Percentiles rank a stretch among this genome's conserved stretches.
These are phyloP conservation scores for Harlomillsia oculata DNA, from an alignment of 1,140 invertebrate genomes.

Conservation along the genomic window DNA sequence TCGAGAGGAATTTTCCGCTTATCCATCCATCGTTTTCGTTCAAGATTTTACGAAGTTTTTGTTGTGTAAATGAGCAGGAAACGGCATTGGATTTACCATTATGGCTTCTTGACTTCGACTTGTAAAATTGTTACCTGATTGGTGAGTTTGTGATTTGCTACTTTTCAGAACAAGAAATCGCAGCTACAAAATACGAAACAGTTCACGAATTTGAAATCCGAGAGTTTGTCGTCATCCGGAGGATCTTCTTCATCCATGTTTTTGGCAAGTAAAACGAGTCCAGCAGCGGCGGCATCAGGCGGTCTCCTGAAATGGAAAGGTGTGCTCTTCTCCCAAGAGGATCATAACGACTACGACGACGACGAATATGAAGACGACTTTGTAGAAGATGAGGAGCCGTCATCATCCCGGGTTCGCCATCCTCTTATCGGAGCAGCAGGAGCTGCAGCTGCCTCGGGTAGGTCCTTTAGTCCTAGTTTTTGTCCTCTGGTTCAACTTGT, in stretches of 20 bases:
- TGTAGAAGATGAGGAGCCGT: constrained; percentile 35
- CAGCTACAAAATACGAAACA: constrained; percentile 12
- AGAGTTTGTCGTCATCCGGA: background rate
- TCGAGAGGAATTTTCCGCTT: no score
- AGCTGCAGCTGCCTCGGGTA: background rate
- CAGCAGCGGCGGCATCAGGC: constrained; percentile 26
- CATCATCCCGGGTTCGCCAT: no score
- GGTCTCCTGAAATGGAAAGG: constrained; percentile 65
- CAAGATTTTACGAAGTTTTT: no score
- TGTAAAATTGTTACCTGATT: no score
- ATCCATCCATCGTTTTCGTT: no score
- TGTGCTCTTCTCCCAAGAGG: constrained; percentile 52
- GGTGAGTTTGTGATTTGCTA: no score
- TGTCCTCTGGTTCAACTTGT: no score
- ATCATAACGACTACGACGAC: constrained; percentile 44
- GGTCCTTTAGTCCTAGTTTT: background rate
- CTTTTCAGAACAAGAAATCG: no score
- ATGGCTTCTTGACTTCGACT: no score
- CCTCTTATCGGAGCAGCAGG: no score
- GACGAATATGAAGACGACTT: constrained; percentile 40
- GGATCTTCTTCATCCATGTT: constrained; percentile 24
- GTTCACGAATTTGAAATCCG: background rate
- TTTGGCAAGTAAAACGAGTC: constrained; percentile 10
- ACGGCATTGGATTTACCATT: no score
- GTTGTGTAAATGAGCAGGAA: no score